phyloP scores from a whole-genome alignment of 2,113 vertebrate species.

The Nothocercus nigrocapillus region DNA sequence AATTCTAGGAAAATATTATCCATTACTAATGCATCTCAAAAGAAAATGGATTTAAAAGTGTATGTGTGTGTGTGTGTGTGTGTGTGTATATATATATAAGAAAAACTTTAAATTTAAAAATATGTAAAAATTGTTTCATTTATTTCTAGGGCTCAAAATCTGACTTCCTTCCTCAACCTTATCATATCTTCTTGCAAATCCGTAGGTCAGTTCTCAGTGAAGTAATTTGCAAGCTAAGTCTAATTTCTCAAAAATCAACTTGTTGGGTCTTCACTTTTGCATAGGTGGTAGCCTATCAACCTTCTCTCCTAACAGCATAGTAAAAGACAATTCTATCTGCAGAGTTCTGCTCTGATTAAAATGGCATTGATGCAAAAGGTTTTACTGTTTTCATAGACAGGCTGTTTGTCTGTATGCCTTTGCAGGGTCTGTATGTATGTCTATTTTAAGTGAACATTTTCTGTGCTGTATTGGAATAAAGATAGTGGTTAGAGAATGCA shows the following conservation, averaged over 20 bases:
- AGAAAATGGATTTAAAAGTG: neutral
- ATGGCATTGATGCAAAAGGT: neutral
- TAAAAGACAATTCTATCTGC: neutral
- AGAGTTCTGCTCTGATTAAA: neutral
- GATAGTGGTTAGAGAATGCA: neutral
- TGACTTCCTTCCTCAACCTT: neutral
- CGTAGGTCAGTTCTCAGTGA: neutral
- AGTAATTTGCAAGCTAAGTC: neutral
- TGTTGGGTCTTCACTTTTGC: neutral
- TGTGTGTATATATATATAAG: neutral
- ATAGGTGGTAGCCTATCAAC: neutral
- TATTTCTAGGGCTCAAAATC: neutral
- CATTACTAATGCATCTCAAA: conserved; percentile 14
- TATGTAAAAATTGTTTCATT: neutral
- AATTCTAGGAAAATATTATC: neutral
- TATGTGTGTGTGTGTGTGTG: too few relatives aligned
- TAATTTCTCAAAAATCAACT: neutral
- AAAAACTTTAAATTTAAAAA: neutral
- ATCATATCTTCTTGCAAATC: neutral
- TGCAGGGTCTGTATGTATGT: neutral
- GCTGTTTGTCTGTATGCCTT: neutral
- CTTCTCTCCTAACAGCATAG: neutral
- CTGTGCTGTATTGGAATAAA: neutral
- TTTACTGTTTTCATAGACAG: neutral
- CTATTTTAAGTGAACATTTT: neutral